Evolutionary conservation across 2,113 vertebrate species (phyloP), one percentile per base, ranked within the genome.

Genomic region (Neolamprologus toae): DNA sequence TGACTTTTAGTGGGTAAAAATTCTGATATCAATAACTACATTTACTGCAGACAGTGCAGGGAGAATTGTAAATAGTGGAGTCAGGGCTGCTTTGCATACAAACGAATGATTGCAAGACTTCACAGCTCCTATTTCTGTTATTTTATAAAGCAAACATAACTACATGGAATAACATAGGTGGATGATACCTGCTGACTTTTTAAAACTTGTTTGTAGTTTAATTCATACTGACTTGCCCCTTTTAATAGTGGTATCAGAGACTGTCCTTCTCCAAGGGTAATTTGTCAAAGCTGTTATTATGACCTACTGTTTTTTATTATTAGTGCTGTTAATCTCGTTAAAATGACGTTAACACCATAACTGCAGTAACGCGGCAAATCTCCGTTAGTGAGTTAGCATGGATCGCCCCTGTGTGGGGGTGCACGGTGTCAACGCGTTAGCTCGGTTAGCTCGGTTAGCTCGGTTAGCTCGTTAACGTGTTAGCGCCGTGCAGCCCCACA

Each of bases 261-360:
- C 3, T 23, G 66, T 23, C n/a, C 63, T 21, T n/a, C 11, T 21
- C 63, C 63, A 40, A 21, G 12, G 7, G 11, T 71, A 35, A 71
- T 23, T 42, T 3, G 37, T 23, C 37, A 40, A 42, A 71, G 66
- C n/a, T 42, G n/a, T 71, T 42, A 71, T 71, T 71, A 9, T 16
- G 37, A 71, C 66, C 37, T 42, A 4, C 9, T 66, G 61, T 35
- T 66, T 21, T 31, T 61, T 61, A 61, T 61, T 33, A 61, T 61
- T 33, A 61, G 14, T 61, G 57, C 28, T 31, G 1, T 31, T 61
- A 61, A 19, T 61, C 57, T 33, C 5, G 16, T 61, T 61, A 61
- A 33, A 61, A 61, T 1, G 16, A 61, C 1, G 0, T 61, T 61
- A 17, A 61, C 1, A 28, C 0, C 0, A 1, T 61, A 61, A 33